Base-by-base conservation (phyloP, 2,113 vertebrate genomes). In the Paracanthobrama guichenoti region DNA sequence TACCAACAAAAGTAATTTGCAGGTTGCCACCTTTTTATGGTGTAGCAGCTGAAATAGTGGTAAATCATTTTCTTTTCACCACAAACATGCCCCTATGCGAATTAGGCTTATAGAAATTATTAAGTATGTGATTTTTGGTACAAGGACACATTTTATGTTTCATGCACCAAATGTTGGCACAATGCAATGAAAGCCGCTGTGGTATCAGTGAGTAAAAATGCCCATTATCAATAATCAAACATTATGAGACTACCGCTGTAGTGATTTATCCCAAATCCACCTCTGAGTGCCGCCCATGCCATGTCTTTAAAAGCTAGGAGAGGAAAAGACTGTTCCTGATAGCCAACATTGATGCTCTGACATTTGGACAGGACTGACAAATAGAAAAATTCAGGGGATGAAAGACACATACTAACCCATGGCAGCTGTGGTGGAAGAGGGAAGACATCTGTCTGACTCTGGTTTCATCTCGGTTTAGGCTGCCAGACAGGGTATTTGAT, bases 311-410 rank as follows among this genome's bases (percentile, higher is more conserved):
- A 66, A 73, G 9, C 62, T 71, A 74, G 57, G n/a, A 48, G 67
- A 75, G 81, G 64, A 75, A 69, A 86, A 86, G 82, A 86, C 76
- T 46, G 72, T 35, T 79, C 46, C 35, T 73, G 42, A 81, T 67
- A 86, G 46, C 67, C 69, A 35, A 82, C 59, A 44, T 31, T 67
- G 86, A 80, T 76, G 64, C 22, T 66, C 48, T 84, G 86, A 86
- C 81, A 84, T 84, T 86, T 84, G 76, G 82, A 84, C 67, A 73
- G 79, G 75, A 81, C 81, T 83, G 57, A 80, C 84, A 86, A 86
- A 87, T 79, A 88, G 77, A 88, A 67, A 86, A 22, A 80, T 69
- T 77, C 62, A 69, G 50, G 82, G 53, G 81, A 83, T 88, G 86
- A 84, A 85, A 24, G 78, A 81, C 22, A 11, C 26, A 35, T 62